These are phyloP conservation scores for Hippotragus niger DNA, from an alignment of 2,113 vertebrate species.

Conservation along the genomic window DNA sequence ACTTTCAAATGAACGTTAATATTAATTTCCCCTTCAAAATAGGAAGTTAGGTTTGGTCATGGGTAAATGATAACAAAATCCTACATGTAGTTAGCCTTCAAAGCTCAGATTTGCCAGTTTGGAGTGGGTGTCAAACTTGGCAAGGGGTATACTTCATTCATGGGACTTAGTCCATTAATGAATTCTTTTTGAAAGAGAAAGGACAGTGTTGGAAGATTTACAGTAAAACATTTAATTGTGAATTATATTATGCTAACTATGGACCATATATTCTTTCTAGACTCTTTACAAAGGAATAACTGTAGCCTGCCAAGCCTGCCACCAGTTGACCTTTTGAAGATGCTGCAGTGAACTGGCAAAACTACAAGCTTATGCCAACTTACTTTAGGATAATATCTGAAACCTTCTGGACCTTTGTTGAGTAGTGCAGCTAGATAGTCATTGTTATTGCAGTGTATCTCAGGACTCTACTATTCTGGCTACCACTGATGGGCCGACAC, in stretches of 20 bases:
- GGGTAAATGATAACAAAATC: slow-evolving; percentile 24
- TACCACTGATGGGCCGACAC: fast-evolving
- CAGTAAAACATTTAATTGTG: background rate
- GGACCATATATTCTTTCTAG: background rate
- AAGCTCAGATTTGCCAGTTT: slow-evolving; percentile 34
- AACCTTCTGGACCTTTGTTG: background rate
- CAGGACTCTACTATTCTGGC: background rate
- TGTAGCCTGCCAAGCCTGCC: background rate
- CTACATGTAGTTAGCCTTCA: slow-evolving; percentile 41
- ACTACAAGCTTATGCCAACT: background rate
- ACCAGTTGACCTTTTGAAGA: background rate
- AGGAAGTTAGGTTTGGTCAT: slow-evolving; percentile 36
- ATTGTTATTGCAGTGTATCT: background rate
- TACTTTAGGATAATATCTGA: background rate
- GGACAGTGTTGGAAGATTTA: background rate
- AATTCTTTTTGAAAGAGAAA: background rate
- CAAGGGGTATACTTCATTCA: slow-evolving; percentile 32
- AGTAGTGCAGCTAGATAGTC: background rate
- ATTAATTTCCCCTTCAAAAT: slow-evolving; percentile 35
- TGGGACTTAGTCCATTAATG: background rate
- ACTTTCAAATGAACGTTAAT: slow-evolving; percentile 58
- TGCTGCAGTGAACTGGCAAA: background rate
- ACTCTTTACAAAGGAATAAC: background rate
- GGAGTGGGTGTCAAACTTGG: slow-evolving; percentile 19
- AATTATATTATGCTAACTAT: slow-evolving; percentile 4